A percentile compares a stretch with the other conserved stretches of the same genome.
These are phyloP conservation scores for Lasioglossum zephyrum DNA, from an alignment of 2,888 invertebrate species.

Conservation along the genomic window DNA sequence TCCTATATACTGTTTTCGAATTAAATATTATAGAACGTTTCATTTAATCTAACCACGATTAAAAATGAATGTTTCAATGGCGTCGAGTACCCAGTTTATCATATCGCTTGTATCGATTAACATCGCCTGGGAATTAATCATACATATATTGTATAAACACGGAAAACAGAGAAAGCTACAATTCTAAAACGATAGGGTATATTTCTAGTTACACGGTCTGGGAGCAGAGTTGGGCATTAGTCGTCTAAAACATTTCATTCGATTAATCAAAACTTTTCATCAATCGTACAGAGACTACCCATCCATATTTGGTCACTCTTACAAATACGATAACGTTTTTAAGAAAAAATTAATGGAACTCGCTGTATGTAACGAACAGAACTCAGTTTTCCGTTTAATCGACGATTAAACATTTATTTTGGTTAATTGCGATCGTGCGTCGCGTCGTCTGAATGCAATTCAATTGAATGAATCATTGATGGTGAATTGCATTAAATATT, in stretches of 20 bases:
- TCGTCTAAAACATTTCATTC: background rate
- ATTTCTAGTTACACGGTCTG: conserved; percentile 45
- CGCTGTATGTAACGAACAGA: background rate
- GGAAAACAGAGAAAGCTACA: conserved; percentile 30
- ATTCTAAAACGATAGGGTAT: conserved; percentile 52
- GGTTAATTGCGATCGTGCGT: background rate
- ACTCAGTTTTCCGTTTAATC: background rate
- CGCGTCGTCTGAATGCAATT: background rate
- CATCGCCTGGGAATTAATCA: conserved; percentile 40
- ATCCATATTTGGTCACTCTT: too few relatives aligned
- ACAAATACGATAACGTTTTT: too few relatives aligned
- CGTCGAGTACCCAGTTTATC: conserved; percentile 14
- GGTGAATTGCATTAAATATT: background rate
- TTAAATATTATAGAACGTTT: conserved; percentile 7
- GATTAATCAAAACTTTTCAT: background rate
- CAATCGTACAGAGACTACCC: background rate
- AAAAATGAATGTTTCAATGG: background rate
- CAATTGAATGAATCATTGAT: background rate
- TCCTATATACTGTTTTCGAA: conserved; percentile 1
- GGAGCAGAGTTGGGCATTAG: background rate
- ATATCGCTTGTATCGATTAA: conserved; percentile 5
- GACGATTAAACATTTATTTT: background rate
- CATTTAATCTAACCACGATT: background rate
- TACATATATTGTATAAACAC: conserved; percentile 59
- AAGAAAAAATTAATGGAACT: too few relatives aligned